phyloP scores from a whole-genome alignment of 2,797 vertebrate species.

The Halcyon chelicuti region DNA sequence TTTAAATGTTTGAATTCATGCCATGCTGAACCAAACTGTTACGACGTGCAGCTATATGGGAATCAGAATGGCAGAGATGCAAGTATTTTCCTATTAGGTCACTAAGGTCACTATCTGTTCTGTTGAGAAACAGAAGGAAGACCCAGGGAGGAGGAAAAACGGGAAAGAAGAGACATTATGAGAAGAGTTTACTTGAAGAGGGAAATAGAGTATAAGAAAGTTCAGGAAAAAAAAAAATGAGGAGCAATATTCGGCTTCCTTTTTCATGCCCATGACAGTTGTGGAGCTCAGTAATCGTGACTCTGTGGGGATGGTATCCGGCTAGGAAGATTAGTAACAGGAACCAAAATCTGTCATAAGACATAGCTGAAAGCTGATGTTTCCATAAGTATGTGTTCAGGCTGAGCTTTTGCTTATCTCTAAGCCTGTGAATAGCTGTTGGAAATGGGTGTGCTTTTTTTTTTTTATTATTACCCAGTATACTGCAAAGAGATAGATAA shows the following conservation, averaged over 20 bases:
- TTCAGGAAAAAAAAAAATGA: not conserved
- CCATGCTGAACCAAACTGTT: not conserved
- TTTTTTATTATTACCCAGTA: not conserved
- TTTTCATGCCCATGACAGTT: not conserved
- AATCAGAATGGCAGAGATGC: not conserved
- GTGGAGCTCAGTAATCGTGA: not conserved
- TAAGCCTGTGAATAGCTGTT: not conserved
- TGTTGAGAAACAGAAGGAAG: not conserved
- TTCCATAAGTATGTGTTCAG: not conserved
- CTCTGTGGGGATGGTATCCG: not conserved
- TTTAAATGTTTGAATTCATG: not conserved
- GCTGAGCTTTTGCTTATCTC: not conserved
- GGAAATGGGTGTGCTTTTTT: not conserved
- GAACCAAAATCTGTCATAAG: not conserved
- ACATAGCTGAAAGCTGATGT: not conserved
- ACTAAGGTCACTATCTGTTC: not conserved
- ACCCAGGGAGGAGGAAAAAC: not conserved
- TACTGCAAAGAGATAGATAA: not conserved
- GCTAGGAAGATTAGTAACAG: conserved; percentile 1
- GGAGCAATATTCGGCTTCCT: not conserved
- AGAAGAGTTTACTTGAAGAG: not conserved
- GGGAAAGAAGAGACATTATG: not conserved
- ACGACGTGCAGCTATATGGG: not conserved
- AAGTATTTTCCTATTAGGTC: not conserved
- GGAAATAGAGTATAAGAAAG: not conserved